Conservation (phyloP, 2,888 invertebrate species). For the Gasteruption jaculator region DNA sequence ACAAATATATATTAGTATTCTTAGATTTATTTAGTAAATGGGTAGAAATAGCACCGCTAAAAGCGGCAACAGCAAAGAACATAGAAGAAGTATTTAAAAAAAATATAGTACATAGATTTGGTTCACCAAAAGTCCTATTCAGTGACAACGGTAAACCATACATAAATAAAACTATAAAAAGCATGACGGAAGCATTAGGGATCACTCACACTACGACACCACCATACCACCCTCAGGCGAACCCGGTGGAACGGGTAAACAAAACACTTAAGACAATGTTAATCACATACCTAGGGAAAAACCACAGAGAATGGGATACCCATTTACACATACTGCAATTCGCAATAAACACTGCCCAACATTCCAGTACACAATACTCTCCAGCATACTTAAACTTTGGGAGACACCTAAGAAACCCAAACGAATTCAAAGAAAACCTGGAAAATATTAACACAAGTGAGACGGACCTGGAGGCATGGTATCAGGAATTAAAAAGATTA, state of each 20-base stretch:
- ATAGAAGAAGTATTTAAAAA: neutral
- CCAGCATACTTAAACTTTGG: constrained; percentile 15
- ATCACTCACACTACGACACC: too few relatives aligned
- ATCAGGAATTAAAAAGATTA: neutral
- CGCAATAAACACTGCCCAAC: constrained; percentile 1
- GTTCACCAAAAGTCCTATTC: neutral
- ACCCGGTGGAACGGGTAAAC: too few relatives aligned
- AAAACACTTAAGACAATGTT: constrained; percentile 20
- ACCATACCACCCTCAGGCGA: too few relatives aligned
- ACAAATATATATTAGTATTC: too few relatives aligned
- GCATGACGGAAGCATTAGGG: constrained; percentile 18
- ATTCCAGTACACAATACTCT: constrained; percentile 12
- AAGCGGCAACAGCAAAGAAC: neutral
- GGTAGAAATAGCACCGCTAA: neutral
- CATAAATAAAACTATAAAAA: constrained; percentile 1
- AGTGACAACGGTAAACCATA: neutral
- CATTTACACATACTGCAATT: constrained; percentile 7
- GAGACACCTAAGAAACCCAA: constrained; percentile 1
- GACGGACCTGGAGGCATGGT: neutral
- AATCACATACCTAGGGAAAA: constrained; percentile 11
- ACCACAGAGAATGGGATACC: constrained; percentile 20
- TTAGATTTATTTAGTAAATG: neutral
- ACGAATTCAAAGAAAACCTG: neutral
- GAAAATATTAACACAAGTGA: neutral
- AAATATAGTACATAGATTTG: neutral